Evolutionary conservation across 1,140 invertebrate genomes (phyloP).

Genomic region (Xylocopa sonorina): DNA sequence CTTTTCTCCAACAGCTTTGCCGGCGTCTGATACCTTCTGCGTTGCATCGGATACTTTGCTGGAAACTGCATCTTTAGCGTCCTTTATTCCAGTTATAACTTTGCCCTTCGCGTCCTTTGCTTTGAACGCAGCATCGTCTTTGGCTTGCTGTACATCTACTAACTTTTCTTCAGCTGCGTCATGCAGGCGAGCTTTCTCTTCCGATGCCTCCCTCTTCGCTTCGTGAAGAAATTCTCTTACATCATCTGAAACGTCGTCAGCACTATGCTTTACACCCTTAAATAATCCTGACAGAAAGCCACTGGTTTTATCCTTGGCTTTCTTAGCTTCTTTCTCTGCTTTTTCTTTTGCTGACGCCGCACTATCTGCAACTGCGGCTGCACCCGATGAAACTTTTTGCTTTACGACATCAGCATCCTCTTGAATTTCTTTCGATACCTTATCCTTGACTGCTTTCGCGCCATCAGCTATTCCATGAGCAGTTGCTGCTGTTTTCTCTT

Average conservation of each 20-base stretch:
- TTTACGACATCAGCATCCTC: neutral
- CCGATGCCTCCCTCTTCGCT: slow-evolving; percentile 67
- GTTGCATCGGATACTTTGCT: neutral
- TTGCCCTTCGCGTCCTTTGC: slow-evolving; percentile 46
- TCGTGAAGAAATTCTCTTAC: slow-evolving; percentile 70
- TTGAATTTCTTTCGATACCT: slow-evolving; percentile 36
- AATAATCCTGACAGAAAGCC: slow-evolving; percentile 62
- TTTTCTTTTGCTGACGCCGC: slow-evolving; percentile 40
- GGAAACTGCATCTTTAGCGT: slow-evolving; percentile 58
- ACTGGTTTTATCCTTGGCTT: slow-evolving; percentile 55
- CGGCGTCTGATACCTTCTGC: neutral
- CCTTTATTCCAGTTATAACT: slow-evolving; percentile 37
- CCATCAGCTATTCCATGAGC: slow-evolving; percentile 17
- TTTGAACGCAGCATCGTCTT: neutral
- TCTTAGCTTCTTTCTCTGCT: slow-evolving; percentile 44
- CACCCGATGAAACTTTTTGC: neutral
- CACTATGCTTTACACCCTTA: slow-evolving; percentile 67
- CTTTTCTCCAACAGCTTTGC: neutral
- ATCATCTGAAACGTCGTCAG: slow-evolving; percentile 72
- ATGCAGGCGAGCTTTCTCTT: slow-evolving; percentile 57
- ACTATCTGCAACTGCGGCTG: neutral
- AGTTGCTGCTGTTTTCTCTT: slow-evolving; percentile 28
- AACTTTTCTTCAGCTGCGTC: slow-evolving; percentile 29
- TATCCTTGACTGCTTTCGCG: slow-evolving; percentile 30
- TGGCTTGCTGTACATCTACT: slow-evolving; percentile 17